Percentiles rank a stretch among this genome's conserved stretches.
These are phyloP conservation scores for Luperina testacea DNA, from an alignment of 2,888 invertebrate species.

Conservation along the genomic window DNA sequence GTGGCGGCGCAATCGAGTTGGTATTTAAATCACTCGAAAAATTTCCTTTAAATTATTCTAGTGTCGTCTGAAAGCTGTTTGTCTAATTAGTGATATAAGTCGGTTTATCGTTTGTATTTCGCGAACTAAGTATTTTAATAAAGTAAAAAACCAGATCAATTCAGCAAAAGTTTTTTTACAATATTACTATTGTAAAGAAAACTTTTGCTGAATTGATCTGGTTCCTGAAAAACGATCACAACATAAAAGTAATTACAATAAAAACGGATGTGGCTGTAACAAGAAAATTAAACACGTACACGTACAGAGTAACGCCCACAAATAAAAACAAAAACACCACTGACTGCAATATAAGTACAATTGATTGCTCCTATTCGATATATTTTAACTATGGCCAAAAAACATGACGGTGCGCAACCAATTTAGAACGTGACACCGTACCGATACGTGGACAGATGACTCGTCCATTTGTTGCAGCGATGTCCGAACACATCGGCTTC, in stretches of 20 bases:
- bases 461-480: slow-evolving; percentile 71
- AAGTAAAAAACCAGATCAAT: too few relatives aligned
- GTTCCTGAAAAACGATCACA: background rate
- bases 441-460: slow-evolving; percentile 79
- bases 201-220: background rate
- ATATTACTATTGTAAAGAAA: too few relatives aligned
- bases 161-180: too few relatives aligned
- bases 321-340: slow-evolving; percentile 28
- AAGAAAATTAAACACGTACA: slow-evolving; percentile 23
- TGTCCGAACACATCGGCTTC: slow-evolving; percentile 75
- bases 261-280: background rate
- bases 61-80: slow-evolving; percentile 30
- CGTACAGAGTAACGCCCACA: slow-evolving; percentile 6
- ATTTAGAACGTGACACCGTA: slow-evolving; percentile 83
- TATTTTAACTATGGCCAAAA: slow-evolving; percentile 74
- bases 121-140: slow-evolving; percentile 7
- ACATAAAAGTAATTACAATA: background rate
- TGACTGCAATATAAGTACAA: slow-evolving; percentile 69
- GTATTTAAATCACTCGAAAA: slow-evolving; percentile 40
- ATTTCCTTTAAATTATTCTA: slow-evolving; percentile 29
- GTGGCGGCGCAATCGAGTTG: slow-evolving; percentile 23
- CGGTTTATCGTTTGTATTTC: slow-evolving; percentile 13
- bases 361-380: slow-evolving; percentile 71
- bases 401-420: slow-evolving; percentile 77
- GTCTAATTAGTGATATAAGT: slow-evolving; percentile 35